Conservation (phyloP, 2,888 invertebrate species). For the Hydriomena furcata region DNA sequence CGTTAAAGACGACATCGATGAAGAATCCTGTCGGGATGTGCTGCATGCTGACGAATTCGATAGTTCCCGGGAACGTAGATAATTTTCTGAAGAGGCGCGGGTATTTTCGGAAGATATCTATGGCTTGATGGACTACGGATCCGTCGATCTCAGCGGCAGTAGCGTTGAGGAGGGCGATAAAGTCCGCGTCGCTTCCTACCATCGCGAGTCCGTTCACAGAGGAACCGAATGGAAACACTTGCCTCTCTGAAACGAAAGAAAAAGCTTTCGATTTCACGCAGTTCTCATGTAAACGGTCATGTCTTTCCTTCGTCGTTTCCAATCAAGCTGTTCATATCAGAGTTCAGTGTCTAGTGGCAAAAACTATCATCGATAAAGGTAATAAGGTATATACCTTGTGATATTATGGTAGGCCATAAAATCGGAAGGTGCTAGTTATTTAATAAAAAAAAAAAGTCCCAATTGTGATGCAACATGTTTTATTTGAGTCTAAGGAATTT, state of each 20-base stretch:
- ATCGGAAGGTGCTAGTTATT: too few species aligned
- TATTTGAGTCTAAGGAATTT: neutral
- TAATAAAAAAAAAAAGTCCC: too few species aligned
- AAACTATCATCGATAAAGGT: too few species aligned
- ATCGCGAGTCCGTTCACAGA: constrained; percentile 3
- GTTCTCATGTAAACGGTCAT: too few species aligned
- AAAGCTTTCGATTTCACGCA: constrained; percentile 4
- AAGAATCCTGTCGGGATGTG: constrained; percentile 9
- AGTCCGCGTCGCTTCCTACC: constrained; percentile 8
- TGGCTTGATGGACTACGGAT: neutral
- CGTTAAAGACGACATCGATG: constrained; percentile 12
- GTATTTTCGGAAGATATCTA: neutral
- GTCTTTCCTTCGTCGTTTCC: too few species aligned
- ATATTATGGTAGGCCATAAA: too few species aligned
- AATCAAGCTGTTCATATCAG: too few species aligned
- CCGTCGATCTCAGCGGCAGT: neutral
- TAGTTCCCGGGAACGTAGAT: neutral
- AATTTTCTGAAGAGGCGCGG: constrained; percentile 1
- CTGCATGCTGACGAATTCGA: neutral
- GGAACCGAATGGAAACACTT: constrained; percentile 6
- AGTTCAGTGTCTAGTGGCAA: too few species aligned
- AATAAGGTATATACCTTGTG: too few species aligned
- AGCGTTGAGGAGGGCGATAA: constrained; percentile 1
- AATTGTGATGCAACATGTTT: neutral
- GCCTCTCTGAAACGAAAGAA: constrained; percentile 5